Percentiles rank a stretch among this genome's conserved stretches.
Evolutionary conservation across 2,797 vertebrate genomes (phyloP).

Genomic region (Manis javanica): DNA sequence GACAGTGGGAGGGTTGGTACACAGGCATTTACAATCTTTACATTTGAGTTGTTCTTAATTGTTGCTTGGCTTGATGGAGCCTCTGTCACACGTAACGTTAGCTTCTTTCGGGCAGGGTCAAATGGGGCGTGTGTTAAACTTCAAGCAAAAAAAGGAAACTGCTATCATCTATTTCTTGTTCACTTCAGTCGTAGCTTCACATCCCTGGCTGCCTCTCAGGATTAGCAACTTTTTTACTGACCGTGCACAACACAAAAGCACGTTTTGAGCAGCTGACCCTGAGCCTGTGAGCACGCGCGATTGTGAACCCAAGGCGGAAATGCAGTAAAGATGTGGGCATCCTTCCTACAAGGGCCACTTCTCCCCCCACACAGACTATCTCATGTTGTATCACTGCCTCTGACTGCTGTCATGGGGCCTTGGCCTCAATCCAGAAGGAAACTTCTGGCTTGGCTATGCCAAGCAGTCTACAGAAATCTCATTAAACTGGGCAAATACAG

Average conservation of each 20-base stretch:
- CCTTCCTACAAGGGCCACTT: slow-evolving; percentile 46
- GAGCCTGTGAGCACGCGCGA: slow-evolving; percentile 51
- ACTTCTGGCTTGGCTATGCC: neutral
- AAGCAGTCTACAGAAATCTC: neutral
- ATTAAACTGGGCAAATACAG: neutral
- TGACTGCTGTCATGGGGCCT: neutral
- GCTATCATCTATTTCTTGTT: slow-evolving; percentile 77
- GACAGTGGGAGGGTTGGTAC: slow-evolving; percentile 63
- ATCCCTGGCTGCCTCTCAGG: slow-evolving; percentile 55
- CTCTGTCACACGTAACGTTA: slow-evolving; percentile 73
- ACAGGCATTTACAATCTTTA: slow-evolving; percentile 80
- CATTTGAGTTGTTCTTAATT: slow-evolving; percentile 81
- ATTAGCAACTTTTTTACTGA: slow-evolving; percentile 72
- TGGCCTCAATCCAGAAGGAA: neutral
- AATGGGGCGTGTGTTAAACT: slow-evolving; percentile 73
- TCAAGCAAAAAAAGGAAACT: slow-evolving; percentile 81
- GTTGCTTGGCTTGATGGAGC: slow-evolving; percentile 81
- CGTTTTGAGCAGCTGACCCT: slow-evolving; percentile 50
- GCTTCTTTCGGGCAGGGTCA: slow-evolving; percentile 80
- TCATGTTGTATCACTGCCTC: neutral
- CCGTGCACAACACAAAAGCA: slow-evolving; percentile 67
- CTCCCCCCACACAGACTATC: neutral
- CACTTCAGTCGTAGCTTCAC: slow-evolving; percentile 74
- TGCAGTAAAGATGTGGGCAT: neutral
- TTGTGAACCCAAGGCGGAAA: neutral